Base-by-base conservation (phyloP, 2,113 vertebrate species). In the Tragelaphus imberbis region DNA sequence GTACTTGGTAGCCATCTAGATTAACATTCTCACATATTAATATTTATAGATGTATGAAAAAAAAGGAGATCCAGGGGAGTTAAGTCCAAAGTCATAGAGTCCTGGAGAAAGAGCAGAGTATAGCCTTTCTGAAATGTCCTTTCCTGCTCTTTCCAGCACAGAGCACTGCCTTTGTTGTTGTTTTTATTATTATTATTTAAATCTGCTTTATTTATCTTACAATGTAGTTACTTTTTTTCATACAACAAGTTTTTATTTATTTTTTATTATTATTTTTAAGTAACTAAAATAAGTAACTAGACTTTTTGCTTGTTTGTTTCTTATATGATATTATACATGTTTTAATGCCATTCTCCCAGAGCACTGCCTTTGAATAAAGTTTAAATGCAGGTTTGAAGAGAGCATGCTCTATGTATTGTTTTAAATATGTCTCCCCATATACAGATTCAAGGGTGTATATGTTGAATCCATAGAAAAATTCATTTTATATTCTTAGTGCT, bases 401-500 rank as follows among this genome's bases (percentile, higher is more conserved):
- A 53, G 10, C 15, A 84, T 56, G 51, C 49, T 63, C 58, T 56
- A 6, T 47, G 28, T 71, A 36, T 49, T 58, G 10, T 68, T 81
- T 49, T 87, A 93, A 96, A 28, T 82, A 33, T 36, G 49, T 90
- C 68, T 94, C 16, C 49, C 5, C 23, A 59, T 25, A 53, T 93
- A 44, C 47, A 95, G 49, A 92, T 68, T 59, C 82, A 30, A 80
- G 40, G 61, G 30, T 47, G 17, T 71, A 4, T 88, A 19, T 94
- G 79, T 87, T 30, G 40, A 71, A 90, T 97, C 89, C 71, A 28
- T 68, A 92, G 84, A 88, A 97, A 97, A 96, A 90, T 88, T 61
- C 95, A 77, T 98, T 97, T 98, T 98, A 93, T 98, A 90, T 89
- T 96, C 92, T 97, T 97, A 91, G 95, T 98, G 97, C 97, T 98